Base-by-base conservation (phyloP, 2,888 invertebrate genomes). In the Sphaerophoria taeniata region DNA sequence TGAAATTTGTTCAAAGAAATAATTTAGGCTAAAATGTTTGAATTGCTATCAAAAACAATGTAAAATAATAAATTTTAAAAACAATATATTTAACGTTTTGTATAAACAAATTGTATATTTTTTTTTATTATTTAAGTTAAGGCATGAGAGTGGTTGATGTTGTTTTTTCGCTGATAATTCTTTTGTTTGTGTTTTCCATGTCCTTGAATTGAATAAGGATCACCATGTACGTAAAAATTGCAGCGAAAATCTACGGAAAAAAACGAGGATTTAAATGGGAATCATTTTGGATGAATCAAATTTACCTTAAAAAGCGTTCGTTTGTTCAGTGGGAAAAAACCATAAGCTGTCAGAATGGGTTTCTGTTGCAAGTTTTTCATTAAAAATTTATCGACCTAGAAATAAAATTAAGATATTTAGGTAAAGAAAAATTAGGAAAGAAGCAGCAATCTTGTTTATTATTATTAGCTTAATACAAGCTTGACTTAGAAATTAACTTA, bases 151-250 rank as follows among this genome's bases (percentile, higher is more conserved):
- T 34, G 31, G 51, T 5, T 33, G 61, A 3, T 6, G 51, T 34
- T 12, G 11, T 3, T 7, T 69, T 61, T 12, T 3, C 36, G 3
- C 33, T 61, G 6, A 51, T 31, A 16, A 82, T 12, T 69, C 34
- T 51, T 60, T 90, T 89, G 2, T 89, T 90, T 0, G 89, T 88
- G 74, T 88, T 90, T 77, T 91, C 91, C 89, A 91, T 90, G 81
- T 90, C 90, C 85, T 89, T 90, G 63, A 91, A 91, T 84, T 91
- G 91, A 6, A 91, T 90, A 72, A 91, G 83, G 58, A 91, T 90
- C 0, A 90, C 90, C 89, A 91, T 90, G 65, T 90, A 91, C 11
- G 91, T 91, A 51, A 91, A 89, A 39, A 90, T 90, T 4, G 89
- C 89, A 7, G 90, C 90, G 70, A 90, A 90, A 36, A 91, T 88